Percentiles rank a stretch among this genome's conserved stretches.
phyloP scores from a whole-genome alignment of 1,140 invertebrate species.

The Solen grandis region DNA sequence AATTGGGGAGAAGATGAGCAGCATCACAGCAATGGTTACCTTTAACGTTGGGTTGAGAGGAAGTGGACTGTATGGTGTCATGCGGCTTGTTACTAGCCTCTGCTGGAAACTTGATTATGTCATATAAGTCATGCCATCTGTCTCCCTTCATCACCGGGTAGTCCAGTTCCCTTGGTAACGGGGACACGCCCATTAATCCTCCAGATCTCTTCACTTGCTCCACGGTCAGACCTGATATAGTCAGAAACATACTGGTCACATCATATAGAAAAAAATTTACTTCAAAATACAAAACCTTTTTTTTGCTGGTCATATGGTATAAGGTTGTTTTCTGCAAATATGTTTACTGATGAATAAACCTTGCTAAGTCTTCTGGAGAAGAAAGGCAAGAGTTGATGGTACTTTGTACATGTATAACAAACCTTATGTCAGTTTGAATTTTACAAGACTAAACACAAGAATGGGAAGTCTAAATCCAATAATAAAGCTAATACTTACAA shows the following conservation, averaged over 20 bases:
- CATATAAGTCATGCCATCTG: slow-evolving; percentile 80
- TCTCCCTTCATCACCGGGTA: slow-evolving; percentile 76
- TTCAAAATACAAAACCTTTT: neutral
- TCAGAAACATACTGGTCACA: slow-evolving; percentile 36
- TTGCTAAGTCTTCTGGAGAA: too few species aligned
- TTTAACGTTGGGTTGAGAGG: slow-evolving; percentile 24
- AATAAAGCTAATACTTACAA: too few species aligned
- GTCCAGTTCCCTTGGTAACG: slow-evolving; percentile 78
- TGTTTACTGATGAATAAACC: too few species aligned
- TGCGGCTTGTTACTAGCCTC: slow-evolving; percentile 46
- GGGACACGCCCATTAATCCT: slow-evolving; percentile 66
- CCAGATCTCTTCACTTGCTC: slow-evolving; percentile 76
- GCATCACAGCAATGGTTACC: neutral
- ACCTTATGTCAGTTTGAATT: too few species aligned
- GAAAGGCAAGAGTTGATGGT: too few species aligned
- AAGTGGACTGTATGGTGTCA: slow-evolving; percentile 43
- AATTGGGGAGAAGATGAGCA: too few species aligned
- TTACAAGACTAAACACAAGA: too few species aligned
- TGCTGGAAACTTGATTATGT: slow-evolving; percentile 74
- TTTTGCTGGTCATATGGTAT: too few species aligned
- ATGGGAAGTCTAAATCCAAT: too few species aligned
- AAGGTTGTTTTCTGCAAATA: too few species aligned
- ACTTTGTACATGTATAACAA: too few species aligned
- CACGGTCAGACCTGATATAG: slow-evolving; percentile 76
- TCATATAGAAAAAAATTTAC: neutral